Evolutionary conservation across 92 coral and sea anemone genomes (phyloP).

Genomic region (Porites cylindrica): DNA sequence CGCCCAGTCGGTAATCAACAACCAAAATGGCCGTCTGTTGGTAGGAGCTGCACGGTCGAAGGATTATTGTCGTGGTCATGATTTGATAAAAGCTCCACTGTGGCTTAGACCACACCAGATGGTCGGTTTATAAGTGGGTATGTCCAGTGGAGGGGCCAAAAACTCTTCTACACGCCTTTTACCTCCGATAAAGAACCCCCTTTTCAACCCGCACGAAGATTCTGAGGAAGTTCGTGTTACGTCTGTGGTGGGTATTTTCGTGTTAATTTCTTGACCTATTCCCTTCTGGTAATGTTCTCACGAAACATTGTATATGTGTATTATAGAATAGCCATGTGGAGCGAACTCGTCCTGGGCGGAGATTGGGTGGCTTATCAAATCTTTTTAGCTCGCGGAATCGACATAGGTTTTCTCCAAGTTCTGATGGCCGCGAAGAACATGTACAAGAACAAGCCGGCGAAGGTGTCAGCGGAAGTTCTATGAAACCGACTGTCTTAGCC

Average conservation of each 20-base stretch:
- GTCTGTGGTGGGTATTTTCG: constrained; percentile 65
- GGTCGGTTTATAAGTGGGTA: constrained; percentile 37
- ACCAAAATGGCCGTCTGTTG: constrained; percentile 68
- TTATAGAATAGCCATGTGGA: constrained; percentile 74
- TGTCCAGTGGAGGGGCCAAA: constrained; percentile 86
- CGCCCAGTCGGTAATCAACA: constrained; percentile 27
- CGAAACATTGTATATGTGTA: not conserved
- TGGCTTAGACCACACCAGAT: not conserved
- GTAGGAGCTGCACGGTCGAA: not conserved
- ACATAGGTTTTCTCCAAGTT: constrained; percentile 50
- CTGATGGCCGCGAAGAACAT: constrained; percentile 29
- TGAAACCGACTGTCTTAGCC: not conserved
- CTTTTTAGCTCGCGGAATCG: constrained; percentile 77
- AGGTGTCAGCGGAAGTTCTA: constrained; percentile 5
- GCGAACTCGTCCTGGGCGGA: constrained; percentile 65
- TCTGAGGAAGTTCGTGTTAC: constrained; percentile 83
- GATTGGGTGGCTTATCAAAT: constrained; percentile 80
- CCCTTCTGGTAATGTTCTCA: not conserved
- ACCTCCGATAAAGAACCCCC: constrained; percentile 95
- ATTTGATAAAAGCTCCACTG: not conserved
- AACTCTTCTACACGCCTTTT: constrained; percentile 77
- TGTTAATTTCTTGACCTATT: not conserved
- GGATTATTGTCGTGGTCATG: not conserved
- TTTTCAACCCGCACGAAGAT: constrained; percentile 85
- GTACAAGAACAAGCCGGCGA: constrained; percentile 14